Evolutionary conservation across 2,797 vertebrate genomes (phyloP).

Genomic region (Cossypha caffra): DNA sequence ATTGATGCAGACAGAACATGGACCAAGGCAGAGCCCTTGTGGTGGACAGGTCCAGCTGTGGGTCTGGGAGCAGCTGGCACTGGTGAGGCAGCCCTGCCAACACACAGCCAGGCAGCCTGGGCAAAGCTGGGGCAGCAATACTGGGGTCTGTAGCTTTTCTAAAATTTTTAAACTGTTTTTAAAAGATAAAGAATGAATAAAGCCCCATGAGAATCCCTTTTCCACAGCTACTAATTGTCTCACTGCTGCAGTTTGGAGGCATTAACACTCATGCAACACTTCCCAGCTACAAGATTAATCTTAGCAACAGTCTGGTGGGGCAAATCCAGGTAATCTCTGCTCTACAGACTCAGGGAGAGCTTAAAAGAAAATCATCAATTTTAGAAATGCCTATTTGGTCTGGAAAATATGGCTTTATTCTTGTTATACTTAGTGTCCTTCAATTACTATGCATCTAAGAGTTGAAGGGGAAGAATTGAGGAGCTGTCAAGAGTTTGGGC

Average conservation of each 20-base stretch:
- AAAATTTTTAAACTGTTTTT: not conserved
- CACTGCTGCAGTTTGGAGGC: not conserved
- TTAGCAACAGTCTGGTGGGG: not conserved
- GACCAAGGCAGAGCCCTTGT: fast-evolving
- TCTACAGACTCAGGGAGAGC: not conserved
- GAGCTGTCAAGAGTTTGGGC: not conserved
- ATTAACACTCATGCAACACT: not conserved
- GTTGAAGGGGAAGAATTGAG: not conserved
- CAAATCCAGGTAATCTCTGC: constrained; percentile 36
- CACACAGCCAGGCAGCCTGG: not conserved
- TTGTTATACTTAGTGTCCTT: not conserved
- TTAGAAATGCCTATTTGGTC: not conserved
- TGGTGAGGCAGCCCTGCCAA: not conserved
- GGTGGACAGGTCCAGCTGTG: not conserved
- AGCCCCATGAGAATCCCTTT: not conserved
- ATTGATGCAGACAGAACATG: not conserved
- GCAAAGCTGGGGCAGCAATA: not conserved
- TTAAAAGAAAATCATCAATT: not conserved
- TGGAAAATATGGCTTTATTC: not conserved
- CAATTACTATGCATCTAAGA: not conserved
- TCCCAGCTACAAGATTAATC: not conserved
- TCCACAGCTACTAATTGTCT: not conserved
- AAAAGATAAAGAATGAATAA: not conserved
- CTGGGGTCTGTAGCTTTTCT: not conserved
- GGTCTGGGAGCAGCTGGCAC: not conserved